Percentiles rank a stretch among this genome's conserved stretches.
These are phyloP conservation scores for Ganaspis brasiliensis DNA, from an alignment of 2,888 invertebrate species.

Conservation along the genomic window DNA sequence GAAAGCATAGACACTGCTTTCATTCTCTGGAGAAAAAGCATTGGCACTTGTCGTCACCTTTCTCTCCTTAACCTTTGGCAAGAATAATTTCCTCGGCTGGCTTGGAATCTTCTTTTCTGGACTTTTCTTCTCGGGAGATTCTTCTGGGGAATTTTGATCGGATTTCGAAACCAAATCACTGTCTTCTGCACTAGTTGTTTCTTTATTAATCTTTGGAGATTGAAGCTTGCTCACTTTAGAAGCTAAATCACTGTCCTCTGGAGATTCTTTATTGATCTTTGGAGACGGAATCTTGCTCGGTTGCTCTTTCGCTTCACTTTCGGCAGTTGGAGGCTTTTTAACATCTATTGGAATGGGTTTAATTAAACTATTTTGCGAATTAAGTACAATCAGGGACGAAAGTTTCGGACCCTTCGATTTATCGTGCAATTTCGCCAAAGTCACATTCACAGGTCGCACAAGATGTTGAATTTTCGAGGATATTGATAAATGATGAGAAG, in stretches of 20 bases:
- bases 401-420: constrained; percentile 10
- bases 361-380: neutral
- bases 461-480: constrained; percentile 78
- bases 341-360: constrained; percentile 2
- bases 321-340: neutral
- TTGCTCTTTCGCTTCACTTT: neutral
- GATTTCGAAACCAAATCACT: constrained; percentile 69
- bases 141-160: constrained; percentile 69
- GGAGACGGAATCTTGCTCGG: neutral
- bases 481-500: constrained; percentile 73
- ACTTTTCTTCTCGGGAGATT: constrained; percentile 70
- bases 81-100: constrained; percentile 82
- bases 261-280: neutral
- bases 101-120: constrained; percentile 72
- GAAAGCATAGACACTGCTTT: constrained; percentile 88
- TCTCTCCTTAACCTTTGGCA: constrained; percentile 83
- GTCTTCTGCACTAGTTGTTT: neutral
- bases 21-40: constrained; percentile 87
- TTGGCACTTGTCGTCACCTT: constrained; percentile 80
- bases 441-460: constrained; percentile 78
- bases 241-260: no score
- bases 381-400: neutral
- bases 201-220: neutral
- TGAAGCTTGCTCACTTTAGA: neutral
- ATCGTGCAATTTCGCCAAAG: constrained; percentile 73